These are phyloP conservation scores for Mionectes olivaceus DNA, from an alignment of 2,797 vertebrate species.

Conservation along the genomic window DNA sequence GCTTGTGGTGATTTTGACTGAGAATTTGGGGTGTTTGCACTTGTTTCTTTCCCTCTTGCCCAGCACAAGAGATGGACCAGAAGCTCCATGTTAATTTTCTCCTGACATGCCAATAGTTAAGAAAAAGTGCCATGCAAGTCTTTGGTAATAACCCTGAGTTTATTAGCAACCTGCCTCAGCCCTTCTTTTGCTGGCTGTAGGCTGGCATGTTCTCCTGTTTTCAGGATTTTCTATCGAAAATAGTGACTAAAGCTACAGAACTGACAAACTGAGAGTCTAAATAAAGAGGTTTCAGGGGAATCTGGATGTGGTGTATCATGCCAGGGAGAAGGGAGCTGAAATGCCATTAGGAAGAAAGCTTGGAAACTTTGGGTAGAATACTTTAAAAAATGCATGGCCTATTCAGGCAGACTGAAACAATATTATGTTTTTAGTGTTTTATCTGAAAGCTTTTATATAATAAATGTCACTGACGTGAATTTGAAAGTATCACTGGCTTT, in stretches of 20 bases:
- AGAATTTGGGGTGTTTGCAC: neutral
- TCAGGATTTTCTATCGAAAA: neutral
- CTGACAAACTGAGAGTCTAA: neutral
- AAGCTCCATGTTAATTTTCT: neutral
- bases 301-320: neutral
- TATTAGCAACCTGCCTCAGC: neutral
- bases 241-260: neutral
- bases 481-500: neutral
- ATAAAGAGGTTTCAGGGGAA: neutral
- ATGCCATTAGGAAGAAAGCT: neutral
- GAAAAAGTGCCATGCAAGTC: neutral
- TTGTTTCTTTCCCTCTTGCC: neutral
- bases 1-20: neutral
- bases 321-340: neutral
- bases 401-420: neutral
- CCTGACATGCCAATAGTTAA: too few species aligned
- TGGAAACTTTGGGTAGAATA: neutral
- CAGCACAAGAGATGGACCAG: neutral
- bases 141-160: neutral
- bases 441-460: neutral
- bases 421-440: neutral
- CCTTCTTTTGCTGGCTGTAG: neutral
- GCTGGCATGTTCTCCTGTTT: neutral
- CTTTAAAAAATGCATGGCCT: neutral
- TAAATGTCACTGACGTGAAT: neutral